A percentile compares a stretch with the other conserved stretches of the same genome.
phyloP scores from a whole-genome alignment of 1,140 invertebrate genomes.

The Euura lappo region DNA sequence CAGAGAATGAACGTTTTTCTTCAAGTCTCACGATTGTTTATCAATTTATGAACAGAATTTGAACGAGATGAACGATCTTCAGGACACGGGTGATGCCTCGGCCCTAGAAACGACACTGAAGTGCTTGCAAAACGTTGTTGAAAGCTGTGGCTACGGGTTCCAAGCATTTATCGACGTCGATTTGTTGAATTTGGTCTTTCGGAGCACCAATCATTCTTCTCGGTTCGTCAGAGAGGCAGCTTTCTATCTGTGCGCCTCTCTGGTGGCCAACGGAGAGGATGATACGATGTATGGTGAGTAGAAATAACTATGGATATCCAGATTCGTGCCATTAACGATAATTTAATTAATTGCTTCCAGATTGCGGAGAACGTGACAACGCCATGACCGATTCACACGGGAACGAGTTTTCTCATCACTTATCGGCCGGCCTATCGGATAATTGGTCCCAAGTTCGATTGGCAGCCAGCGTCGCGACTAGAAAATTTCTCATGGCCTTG shows the following conservation, averaged over 20 bases:
- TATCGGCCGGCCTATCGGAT: slow-evolving; percentile 60
- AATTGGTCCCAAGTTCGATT: slow-evolving; percentile 68
- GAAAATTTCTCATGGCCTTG: slow-evolving; percentile 60
- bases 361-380: slow-evolving; percentile 31
- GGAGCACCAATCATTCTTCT: slow-evolving; percentile 61
- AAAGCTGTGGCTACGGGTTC: slow-evolving; percentile 58
- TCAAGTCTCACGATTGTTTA: no score
- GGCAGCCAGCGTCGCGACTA: slow-evolving; percentile 62
- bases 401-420: slow-evolving; percentile 54
- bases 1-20: no score
- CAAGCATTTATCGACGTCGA: slow-evolving; percentile 57
- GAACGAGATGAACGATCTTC: not conserved
- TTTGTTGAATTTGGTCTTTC: slow-evolving; percentile 60
- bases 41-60: not conserved
- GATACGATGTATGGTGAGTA: slow-evolving; percentile 10
- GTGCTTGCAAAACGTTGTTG: slow-evolving; percentile 62
- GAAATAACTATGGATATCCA: no score
- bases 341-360: slow-evolving; percentile 19
- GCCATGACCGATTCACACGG: slow-evolving; percentile 55
- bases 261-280: slow-evolving; percentile 51
- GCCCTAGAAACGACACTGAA: slow-evolving; percentile 65
- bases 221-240: slow-evolving; percentile 66
- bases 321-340: no score
- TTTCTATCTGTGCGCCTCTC: slow-evolving; percentile 60
- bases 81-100: not conserved